Conservation (phyloP, 1,140 invertebrate genomes). For the Onthophagus taurus region DNA sequence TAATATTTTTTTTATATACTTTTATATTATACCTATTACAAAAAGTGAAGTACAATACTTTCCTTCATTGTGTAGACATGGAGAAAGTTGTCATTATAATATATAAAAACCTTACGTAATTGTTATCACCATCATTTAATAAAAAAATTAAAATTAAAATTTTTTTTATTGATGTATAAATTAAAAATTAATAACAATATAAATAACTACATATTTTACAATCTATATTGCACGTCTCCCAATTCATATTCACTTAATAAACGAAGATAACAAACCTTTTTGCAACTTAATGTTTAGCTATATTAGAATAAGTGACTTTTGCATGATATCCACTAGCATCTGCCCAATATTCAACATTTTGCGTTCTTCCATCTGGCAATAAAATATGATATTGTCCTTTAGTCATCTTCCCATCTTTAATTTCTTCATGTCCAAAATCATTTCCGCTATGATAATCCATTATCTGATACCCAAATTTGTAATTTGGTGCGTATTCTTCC, state of each 20-base stretch:
- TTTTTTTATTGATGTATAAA: no score
- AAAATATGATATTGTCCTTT: slow-evolving; percentile 66
- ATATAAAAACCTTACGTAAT: no score
- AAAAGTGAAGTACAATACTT: no score
- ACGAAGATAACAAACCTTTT: not conserved
- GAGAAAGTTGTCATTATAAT: no score
- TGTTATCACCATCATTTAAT: no score
- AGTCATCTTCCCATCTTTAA: slow-evolving; percentile 50
- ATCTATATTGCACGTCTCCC: not conserved
- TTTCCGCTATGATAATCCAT: slow-evolving; percentile 56
- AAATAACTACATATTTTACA: not conserved
- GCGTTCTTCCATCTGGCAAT: slow-evolving; percentile 66
- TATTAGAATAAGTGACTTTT: slow-evolving; percentile 54
- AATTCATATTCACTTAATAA: not conserved
- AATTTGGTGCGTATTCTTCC: slow-evolving; percentile 59
- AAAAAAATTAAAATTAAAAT: no score
- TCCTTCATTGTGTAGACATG: no score
- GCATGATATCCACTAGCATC: slow-evolving; percentile 67
- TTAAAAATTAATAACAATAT: no score
- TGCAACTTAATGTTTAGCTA: slow-evolving; percentile 14
- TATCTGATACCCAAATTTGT: slow-evolving; percentile 66
- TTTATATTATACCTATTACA: no score
- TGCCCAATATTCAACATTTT: slow-evolving; percentile 67
- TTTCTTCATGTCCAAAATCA: slow-evolving; percentile 64
- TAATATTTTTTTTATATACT: no score